Conservation (phyloP, 2,113 vertebrate species). For the Phalacrocorax brasilianus region DNA sequence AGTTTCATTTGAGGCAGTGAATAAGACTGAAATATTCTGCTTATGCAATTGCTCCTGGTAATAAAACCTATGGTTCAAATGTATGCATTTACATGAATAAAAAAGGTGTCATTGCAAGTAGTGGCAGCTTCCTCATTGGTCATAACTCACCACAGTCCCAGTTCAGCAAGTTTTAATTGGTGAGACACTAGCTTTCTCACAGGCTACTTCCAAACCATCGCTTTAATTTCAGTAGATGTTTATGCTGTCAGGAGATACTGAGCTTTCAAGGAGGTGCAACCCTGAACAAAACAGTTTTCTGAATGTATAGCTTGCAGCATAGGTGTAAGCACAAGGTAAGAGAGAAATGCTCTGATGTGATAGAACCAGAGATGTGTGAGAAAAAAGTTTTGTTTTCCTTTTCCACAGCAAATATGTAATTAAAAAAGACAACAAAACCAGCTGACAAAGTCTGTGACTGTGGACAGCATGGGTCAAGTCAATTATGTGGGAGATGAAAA, state of each 20-base stretch:
- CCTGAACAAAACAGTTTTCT: neutral
- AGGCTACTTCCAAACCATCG: conserved; percentile 12
- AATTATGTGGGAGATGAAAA: neutral
- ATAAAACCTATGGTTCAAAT: neutral
- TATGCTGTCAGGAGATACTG: neutral
- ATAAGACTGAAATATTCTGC: neutral
- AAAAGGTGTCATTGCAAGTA: conserved; percentile 28
- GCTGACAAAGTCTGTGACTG: neutral
- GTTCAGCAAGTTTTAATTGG: conserved; percentile 43
- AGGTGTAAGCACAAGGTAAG: neutral
- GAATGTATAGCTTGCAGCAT: neutral
- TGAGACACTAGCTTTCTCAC: conserved; percentile 35
- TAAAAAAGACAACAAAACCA: neutral
- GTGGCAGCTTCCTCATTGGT: conserved; percentile 1
- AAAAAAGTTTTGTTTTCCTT: conserved; percentile 21
- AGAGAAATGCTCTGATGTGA: neutral
- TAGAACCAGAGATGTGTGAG: neutral
- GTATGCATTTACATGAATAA: neutral
- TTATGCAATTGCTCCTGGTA: conserved; percentile 14
- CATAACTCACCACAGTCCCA: conserved; percentile 12
- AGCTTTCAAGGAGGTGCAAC: neutral
- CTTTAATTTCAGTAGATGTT: conserved; percentile 11
- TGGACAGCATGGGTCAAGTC: neutral
- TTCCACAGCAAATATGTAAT: neutral
- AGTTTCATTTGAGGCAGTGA: neutral